Evolutionary conservation across 1,140 invertebrate genomes (phyloP).

Genomic region (Coptotermes formosanus): DNA sequence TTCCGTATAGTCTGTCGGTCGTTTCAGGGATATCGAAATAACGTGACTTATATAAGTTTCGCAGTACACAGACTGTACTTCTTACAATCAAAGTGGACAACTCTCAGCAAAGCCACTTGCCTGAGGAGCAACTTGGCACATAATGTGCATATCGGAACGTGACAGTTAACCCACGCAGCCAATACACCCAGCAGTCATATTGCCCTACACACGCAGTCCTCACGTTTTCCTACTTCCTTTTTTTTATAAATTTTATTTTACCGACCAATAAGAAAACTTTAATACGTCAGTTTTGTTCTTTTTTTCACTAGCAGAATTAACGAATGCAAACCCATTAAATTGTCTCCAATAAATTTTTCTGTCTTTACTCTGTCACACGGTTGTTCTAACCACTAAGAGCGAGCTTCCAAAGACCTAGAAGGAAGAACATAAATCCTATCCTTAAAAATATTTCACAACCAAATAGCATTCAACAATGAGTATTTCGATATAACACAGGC

Average conservation of each 20-base stretch:
- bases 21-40: too few species aligned
- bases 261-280: not conserved
- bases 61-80: not conserved
- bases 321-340: not conserved
- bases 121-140: not conserved
- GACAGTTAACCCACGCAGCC: not conserved
- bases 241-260: not conserved
- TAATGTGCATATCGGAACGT: not conserved
- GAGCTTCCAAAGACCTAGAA: not conserved
- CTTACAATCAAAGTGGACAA: slow-evolving; percentile 4
- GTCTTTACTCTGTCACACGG: not conserved
- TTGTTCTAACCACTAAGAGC: not conserved
- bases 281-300: not conserved
- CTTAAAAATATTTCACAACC: not conserved
- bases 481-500: too few species aligned
- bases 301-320: not conserved
- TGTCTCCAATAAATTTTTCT: not conserved
- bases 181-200: not conserved
- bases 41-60: not conserved
- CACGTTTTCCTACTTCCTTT: not conserved
- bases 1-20: too few species aligned
- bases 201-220: not conserved
- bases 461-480: too few species aligned
- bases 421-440: not conserved
- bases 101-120: not conserved